phyloP scores from a whole-genome alignment of 2,888 invertebrate genomes.

The Emmelina monodactyla region DNA sequence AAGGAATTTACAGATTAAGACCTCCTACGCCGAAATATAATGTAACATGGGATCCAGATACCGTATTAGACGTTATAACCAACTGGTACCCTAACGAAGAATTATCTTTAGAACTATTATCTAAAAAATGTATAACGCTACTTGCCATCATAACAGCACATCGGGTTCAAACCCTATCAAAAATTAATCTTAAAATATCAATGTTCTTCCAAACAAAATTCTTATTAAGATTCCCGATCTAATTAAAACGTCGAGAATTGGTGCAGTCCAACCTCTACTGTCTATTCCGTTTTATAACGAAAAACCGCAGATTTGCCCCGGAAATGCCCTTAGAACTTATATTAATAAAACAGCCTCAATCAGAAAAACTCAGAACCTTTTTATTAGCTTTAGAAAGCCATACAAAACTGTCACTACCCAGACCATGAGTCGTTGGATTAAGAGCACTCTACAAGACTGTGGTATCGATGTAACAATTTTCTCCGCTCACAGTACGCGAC shows the following conservation, averaged over 20 bases:
- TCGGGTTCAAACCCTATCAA: slow-evolving; percentile 15
- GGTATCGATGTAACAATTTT: slow-evolving; percentile 15
- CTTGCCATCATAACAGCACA: slow-evolving; percentile 15
- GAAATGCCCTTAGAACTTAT: not conserved
- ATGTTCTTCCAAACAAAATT: not conserved
- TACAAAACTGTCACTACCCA: slow-evolving; percentile 2
- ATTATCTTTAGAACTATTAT: slow-evolving; percentile 1
- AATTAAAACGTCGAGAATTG: slow-evolving; percentile 3
- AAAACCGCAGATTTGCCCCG: slow-evolving; percentile 1
- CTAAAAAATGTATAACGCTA: slow-evolving; percentile 17
- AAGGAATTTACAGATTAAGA: slow-evolving; percentile 8
- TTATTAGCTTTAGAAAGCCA: slow-evolving; percentile 1
- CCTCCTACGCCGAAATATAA: slow-evolving; percentile 14
- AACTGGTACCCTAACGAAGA: slow-evolving; percentile 1
- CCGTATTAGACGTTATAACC: slow-evolving; percentile 10
- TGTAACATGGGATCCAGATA: slow-evolving; percentile 19
- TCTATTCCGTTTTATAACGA: not conserved
- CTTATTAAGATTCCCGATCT: slow-evolving; percentile 1
- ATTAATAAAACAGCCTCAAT: slow-evolving; percentile 2
- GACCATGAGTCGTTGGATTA: slow-evolving; percentile 2
- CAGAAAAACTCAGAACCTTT: too few species aligned
- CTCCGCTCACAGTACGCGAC: too few species aligned
- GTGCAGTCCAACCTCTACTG: not conserved
- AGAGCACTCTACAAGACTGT: slow-evolving; percentile 1
- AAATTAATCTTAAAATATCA: slow-evolving; percentile 15